Conservation (phyloP, 1,140 invertebrate species). For the Danaus melanippus region DNA sequence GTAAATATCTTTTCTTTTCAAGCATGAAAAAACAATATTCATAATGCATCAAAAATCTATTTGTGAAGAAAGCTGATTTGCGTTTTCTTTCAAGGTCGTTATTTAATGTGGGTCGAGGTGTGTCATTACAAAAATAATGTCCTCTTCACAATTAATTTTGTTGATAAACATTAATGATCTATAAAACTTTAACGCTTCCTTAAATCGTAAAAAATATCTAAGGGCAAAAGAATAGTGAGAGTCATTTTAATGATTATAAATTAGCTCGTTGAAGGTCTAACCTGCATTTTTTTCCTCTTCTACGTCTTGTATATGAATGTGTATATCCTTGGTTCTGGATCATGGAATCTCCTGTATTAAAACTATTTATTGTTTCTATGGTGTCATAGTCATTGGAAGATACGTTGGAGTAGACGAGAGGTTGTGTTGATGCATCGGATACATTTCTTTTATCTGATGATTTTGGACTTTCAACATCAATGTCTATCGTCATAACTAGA, state of each 20-base stretch:
- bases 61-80: too few species aligned
- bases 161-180: too few species aligned
- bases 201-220: constrained; percentile 9
- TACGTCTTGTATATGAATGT: constrained; percentile 44
- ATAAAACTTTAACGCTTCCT: constrained; percentile 9
- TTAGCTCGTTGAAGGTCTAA: constrained; percentile 19
- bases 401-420: constrained; percentile 33
- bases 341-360: constrained; percentile 23
- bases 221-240: background rate
- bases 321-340: constrained; percentile 28
- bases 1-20: too few species aligned
- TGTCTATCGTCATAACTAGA: constrained; percentile 55
- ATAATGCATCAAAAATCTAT: too few species aligned
- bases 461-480: constrained; percentile 47
- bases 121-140: too few species aligned
- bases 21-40: too few species aligned
- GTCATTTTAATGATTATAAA: too few species aligned
- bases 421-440: constrained; percentile 42
- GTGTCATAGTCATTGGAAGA: constrained; percentile 45
- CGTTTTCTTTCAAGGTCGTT: too few species aligned
- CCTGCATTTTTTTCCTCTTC: constrained; percentile 34
- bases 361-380: constrained; percentile 40
- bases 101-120: too few species aligned
- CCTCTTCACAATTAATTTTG: too few species aligned
- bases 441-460: constrained; percentile 35